Conservation (phyloP, 2,888 invertebrate genomes). For the Melikaiella ostensackeni region DNA sequence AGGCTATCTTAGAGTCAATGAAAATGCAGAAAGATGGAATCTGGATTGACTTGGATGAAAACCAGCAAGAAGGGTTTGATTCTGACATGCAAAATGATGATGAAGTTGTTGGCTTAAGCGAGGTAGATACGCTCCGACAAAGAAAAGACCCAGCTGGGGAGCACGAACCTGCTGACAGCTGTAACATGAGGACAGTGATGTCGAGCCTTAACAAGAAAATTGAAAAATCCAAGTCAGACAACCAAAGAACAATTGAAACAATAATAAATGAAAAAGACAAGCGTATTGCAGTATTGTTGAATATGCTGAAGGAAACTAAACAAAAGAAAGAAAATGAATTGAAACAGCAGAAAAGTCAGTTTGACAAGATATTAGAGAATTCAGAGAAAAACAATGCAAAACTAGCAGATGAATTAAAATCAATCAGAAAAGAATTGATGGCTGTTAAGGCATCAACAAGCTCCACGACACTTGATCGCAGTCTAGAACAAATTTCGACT, state of each 20-base stretch:
- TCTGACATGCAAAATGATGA: not conserved
- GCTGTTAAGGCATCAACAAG: not conserved
- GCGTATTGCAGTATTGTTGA: not conserved
- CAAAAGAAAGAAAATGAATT: not conserved
- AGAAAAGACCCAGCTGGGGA: not conserved
- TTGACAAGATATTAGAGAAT: not conserved
- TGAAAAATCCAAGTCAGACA: not conserved
- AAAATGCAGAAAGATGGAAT: not conserved
- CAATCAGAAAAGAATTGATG: not conserved
- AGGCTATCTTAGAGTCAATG: too few relatives aligned
- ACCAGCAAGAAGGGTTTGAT: not conserved
- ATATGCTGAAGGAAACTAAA: not conserved
- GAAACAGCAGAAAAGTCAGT: not conserved
- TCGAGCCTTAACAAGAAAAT: not conserved
- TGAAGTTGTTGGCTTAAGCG: not conserved
- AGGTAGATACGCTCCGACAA: not conserved
- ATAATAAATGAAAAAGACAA: not conserved
- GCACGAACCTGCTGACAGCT: not conserved
- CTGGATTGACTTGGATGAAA: not conserved
- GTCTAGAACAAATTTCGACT: not conserved
- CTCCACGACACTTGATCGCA: not conserved
- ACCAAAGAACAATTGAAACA: not conserved
- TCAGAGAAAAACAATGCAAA: conserved; percentile 6
- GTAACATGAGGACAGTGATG: not conserved
- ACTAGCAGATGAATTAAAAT: not conserved